Base-by-base conservation (phyloP, 1,140 invertebrate genomes). In the Philaenus spumarius region DNA sequence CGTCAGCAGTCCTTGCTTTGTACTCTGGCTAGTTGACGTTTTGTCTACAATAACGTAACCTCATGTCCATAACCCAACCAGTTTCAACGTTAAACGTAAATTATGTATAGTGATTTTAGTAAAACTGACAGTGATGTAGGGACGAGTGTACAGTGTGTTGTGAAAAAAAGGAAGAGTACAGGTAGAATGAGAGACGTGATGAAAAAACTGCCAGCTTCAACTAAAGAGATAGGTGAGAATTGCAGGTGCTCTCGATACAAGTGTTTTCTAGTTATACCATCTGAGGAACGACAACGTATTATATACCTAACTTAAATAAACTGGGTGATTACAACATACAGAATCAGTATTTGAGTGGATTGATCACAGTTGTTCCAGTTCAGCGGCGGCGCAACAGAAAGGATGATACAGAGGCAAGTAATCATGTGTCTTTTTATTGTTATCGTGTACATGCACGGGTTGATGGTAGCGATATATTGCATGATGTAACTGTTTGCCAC, bases 31-130 rank as follows among this genome's bases (percentile, higher is more conserved):
- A 30, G 26, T 30, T 30, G 26, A 30, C 26, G 26, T 30, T 9
- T 9, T 30, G 26, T 30, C 26, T 30, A 30, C 26, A 30, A 30
- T 4, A 3, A 30, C 26, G 9, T 30, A 30, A 30, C 3, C 26
- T 30, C 26, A 3, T 30, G 26, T 30, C 9, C 9, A 30, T 30
- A 47, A 47, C 19, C 45, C 20, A 47, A 23, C 22, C 22, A 9
- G 12, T 47, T 47, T 17, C 4, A 20, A 52, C 23, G n/a, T 35
- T 14, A 30, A 2, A 39, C 3, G 22, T 15, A 14, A 30, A 35
- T 20, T 26, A 54, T 54, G 51, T 37, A 37, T 7, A 54, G 51
- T 54, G 51, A 54, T 54, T 54, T 54, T 37, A 52, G 50, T 52
- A 20, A 30, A 52, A 52, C 50, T 5, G 50, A 52, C 26, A 39